Conservation (phyloP, 2,113 vertebrate genomes). For the Otus sunia region DNA sequence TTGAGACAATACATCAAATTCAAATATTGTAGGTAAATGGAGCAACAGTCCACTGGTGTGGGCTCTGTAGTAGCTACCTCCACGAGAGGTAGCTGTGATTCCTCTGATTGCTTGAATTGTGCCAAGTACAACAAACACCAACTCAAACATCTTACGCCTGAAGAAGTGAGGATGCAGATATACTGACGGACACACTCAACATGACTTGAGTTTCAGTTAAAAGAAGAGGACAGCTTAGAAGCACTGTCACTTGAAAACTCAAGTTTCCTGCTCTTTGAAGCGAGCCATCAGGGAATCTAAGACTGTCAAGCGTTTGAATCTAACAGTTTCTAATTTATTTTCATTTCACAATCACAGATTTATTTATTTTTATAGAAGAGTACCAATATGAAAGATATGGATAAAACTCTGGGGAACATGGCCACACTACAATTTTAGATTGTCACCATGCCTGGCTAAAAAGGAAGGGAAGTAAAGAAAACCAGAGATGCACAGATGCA, state of each 20-base stretch:
- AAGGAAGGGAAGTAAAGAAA: background rate
- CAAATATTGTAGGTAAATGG: background rate
- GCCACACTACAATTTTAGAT: background rate
- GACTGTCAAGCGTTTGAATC: background rate
- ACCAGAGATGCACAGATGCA: background rate
- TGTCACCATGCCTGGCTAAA: background rate
- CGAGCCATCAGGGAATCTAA: background rate
- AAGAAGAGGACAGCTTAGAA: background rate
- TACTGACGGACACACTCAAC: background rate
- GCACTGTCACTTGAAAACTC: background rate
- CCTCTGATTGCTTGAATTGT: background rate
- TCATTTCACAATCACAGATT: background rate
- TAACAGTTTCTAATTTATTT: background rate
- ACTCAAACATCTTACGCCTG: background rate
- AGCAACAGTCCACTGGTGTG: background rate
- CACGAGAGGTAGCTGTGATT: background rate
- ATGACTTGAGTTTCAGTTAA: background rate
- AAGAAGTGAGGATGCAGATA: background rate
- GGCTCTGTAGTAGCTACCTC: background rate
- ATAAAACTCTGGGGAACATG: background rate
- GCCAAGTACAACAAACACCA: background rate
- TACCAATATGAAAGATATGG: background rate
- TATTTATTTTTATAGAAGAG: background rate
- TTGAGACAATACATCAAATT: background rate
- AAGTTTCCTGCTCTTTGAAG: background rate